Percentiles rank a stretch among this genome's conserved stretches.
Evolutionary conservation across 2,888 invertebrate species (phyloP).

Genomic region (Geophilus truncorum): DNA sequence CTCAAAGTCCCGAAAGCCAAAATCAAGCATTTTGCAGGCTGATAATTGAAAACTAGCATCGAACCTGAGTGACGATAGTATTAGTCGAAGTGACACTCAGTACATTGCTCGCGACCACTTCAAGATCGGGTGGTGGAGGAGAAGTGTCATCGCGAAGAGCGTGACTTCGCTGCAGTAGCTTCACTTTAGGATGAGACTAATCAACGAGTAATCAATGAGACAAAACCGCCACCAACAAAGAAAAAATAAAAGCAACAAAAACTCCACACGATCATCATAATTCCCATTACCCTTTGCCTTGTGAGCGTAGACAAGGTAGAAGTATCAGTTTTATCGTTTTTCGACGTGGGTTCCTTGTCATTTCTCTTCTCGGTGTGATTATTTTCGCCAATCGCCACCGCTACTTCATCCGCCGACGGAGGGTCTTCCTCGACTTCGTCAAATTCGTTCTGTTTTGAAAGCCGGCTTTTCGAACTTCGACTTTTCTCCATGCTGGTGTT

Average conservation of each 20-base stretch:
- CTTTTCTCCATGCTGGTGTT: constrained; percentile 37
- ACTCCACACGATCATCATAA: too few relatives aligned
- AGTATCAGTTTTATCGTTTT: constrained; percentile 29
- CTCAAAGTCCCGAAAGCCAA: background rate
- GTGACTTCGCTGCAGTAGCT: constrained; percentile 71
- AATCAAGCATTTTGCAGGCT: too few relatives aligned
- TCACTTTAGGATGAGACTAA: constrained; percentile 41
- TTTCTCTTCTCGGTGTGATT: background rate
- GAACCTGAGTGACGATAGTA: constrained; percentile 37
- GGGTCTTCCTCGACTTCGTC: constrained; percentile 46
- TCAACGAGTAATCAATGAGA: too few relatives aligned
- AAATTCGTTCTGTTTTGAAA: constrained; percentile 45
- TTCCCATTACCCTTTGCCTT: constrained; percentile 30
- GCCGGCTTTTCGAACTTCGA: constrained; percentile 39
- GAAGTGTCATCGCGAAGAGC: constrained; percentile 78
- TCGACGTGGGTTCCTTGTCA: background rate
- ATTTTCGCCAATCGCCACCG: background rate
- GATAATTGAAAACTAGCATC: constrained; percentile 52
- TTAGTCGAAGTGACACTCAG: constrained; percentile 36
- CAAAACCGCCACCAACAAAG: background rate
- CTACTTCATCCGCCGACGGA: constrained; percentile 41
- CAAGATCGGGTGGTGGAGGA: constrained; percentile 48
- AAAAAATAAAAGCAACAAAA: too few relatives aligned
- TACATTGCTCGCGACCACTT: constrained; percentile 40
- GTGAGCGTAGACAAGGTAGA: constrained; percentile 3